A percentile compares a stretch with the other conserved stretches of the same genome.
phyloP scores from a whole-genome alignment of 2,113 vertebrate species.

The Ivindomyrus marchei region DNA sequence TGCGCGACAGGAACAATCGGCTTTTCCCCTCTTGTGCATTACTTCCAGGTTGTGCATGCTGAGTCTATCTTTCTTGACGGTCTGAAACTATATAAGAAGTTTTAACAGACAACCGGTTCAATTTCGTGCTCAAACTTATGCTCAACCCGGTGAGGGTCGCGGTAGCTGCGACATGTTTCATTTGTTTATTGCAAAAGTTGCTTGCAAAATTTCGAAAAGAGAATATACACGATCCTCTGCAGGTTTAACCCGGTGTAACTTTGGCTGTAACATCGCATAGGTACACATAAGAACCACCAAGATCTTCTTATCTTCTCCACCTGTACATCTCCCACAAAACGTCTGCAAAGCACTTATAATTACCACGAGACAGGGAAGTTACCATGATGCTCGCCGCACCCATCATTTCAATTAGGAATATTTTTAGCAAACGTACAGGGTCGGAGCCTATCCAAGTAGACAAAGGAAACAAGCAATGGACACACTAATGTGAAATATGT shows the following conservation, averaged over 20 bases:
- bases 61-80: neutral
- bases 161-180: neutral
- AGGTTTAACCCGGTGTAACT: neutral
- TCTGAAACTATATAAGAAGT: neutral
- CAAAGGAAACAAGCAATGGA: neutral
- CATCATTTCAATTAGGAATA: neutral
- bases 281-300: neutral
- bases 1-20: neutral
- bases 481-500: neutral
- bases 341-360: neutral
- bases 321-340: neutral
- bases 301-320: neutral
- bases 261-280: neutral
- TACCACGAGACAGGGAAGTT: neutral
- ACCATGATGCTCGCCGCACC: neutral
- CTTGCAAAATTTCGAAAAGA: neutral
- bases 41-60: neutral
- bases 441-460: neutral
- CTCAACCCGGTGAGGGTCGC: neutral
- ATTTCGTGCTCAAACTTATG: neutral
- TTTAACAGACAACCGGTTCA: neutral
- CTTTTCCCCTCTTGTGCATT: neutral
- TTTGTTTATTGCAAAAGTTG: neutral
- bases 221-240: neutral
- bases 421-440: neutral